Conservation (phyloP, 2,888 invertebrate species). For the Mystacides longicornis region DNA sequence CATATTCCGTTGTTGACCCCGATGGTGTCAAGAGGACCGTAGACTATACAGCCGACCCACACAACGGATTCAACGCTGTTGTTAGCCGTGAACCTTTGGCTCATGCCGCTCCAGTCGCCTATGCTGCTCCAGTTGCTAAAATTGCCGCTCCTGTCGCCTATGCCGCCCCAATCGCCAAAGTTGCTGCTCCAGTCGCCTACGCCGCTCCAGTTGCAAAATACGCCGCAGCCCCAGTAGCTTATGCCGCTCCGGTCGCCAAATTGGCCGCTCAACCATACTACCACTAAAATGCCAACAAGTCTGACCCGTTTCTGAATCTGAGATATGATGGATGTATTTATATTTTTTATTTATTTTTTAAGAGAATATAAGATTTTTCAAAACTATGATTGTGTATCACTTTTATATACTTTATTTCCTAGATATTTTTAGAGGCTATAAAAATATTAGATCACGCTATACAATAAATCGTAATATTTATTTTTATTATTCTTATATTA, state of each 20-base stretch:
- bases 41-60: constrained; percentile 43
- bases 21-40: constrained; percentile 37
- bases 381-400: no score
- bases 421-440: no score
- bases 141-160: constrained; percentile 21
- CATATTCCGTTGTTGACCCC: constrained; percentile 36
- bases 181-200: constrained; percentile 20
- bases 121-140: constrained; percentile 23
- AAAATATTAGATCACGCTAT: no score
- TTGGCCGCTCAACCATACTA: constrained; percentile 16
- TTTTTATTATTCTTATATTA: no score
- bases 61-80: constrained; percentile 46
- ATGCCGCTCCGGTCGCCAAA: constrained; percentile 17
- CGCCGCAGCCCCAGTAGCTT: constrained; percentile 14
- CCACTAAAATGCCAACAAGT: constrained; percentile 29
- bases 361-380: no score
- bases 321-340: constrained; percentile 27
- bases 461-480: no score
- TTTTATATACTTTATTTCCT: no score
- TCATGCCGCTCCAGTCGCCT: constrained; percentile 19
- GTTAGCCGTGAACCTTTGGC: constrained; percentile 36
- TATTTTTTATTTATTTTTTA: constrained; percentile 32
- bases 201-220: constrained; percentile 18
- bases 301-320: constrained; percentile 6
- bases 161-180: constrained; percentile 17